Evolutionary conservation across 2,888 invertebrate genomes (phyloP).

Genomic region (Rotaria magnacalcarata): DNA sequence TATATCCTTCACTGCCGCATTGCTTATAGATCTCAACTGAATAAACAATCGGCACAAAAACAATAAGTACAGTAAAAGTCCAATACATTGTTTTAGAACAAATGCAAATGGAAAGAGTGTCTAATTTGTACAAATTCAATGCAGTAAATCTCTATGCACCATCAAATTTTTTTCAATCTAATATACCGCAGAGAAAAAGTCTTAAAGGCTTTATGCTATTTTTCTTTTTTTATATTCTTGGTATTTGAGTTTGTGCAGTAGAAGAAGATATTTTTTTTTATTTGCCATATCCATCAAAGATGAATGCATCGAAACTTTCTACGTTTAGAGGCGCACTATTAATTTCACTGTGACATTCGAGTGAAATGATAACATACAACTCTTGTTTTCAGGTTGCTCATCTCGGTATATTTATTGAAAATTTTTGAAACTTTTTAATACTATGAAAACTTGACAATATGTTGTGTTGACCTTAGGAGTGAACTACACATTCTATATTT

Average conservation of each 20-base stretch:
- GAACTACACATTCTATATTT: no score
- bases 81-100: neutral
- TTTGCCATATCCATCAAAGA: neutral
- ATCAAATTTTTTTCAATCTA: neutral
- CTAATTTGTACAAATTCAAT: neutral
- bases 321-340: no score
- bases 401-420: no score
- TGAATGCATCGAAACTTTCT: neutral
- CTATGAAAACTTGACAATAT: no score
- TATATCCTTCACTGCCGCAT: slow-evolving; percentile 1
- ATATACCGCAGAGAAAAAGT: neutral
- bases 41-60: neutral
- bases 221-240: neutral
- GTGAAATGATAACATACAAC: no score
- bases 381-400: no score
- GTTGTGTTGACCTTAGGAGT: no score
- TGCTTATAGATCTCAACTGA: neutral
- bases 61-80: neutral
- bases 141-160: neutral
- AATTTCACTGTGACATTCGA: no score
- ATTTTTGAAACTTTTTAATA: no score
- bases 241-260: neutral
- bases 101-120: neutral
- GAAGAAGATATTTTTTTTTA: neutral
- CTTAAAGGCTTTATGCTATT: neutral